Conservation (phyloP, 2,113 vertebrate species). For the Loxodonta africana region DNA sequence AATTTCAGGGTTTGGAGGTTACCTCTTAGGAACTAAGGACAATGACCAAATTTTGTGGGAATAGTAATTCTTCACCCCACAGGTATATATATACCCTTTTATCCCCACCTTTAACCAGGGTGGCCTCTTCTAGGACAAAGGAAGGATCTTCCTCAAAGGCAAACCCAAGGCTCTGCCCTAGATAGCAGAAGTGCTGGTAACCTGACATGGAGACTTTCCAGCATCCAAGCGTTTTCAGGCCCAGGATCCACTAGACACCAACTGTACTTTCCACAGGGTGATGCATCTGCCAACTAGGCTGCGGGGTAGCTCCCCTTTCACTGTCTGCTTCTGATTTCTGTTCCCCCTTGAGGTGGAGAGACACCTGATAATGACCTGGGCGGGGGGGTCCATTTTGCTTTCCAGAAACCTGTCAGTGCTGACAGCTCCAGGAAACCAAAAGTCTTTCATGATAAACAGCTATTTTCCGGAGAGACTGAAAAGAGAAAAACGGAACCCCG, state of each 20-base stretch:
- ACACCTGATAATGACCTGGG: background rate
- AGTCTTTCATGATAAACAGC: rapidly evolving
- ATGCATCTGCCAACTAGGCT: too few species aligned
- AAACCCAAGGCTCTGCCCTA: background rate
- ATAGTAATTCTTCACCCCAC: background rate
- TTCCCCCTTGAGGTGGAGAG: background rate
- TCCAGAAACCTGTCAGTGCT: background rate
- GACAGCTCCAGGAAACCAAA: rapidly evolving
- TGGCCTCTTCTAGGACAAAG: background rate
- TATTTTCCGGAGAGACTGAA: background rate
- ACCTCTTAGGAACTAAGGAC: background rate
- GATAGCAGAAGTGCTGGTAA: background rate
- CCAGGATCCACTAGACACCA: background rate
- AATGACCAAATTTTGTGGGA: background rate
- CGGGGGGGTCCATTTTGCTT: background rate
- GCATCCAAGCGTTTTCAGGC: rapidly evolving
- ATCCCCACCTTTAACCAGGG: background rate
- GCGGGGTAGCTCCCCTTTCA: background rate
- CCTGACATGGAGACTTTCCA: background rate
- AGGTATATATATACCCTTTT: background rate
- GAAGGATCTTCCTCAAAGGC: background rate
- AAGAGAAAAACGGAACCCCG: background rate
- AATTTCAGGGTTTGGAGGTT: background rate
- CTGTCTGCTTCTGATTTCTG: background rate
- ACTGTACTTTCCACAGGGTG: background rate